Base-by-base conservation (phyloP, 1,140 invertebrate species). In the Manduca sexta region DNA sequence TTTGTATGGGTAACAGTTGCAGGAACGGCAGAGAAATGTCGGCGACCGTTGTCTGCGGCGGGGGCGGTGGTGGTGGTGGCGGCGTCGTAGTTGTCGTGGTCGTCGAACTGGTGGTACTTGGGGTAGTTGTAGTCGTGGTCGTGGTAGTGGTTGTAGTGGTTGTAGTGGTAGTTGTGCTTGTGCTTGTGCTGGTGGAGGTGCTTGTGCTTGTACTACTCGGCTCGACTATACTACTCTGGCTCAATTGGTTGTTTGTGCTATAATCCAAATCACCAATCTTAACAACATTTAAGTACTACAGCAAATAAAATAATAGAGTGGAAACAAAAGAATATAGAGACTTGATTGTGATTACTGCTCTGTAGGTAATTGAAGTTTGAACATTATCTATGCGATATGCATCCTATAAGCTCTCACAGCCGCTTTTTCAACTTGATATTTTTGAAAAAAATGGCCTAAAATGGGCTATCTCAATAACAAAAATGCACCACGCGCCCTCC, bases 41-140 rank as follows among this genome's bases (percentile, higher is more conserved):
- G 12, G 86, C 74, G 18, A 75, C 83, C 13, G 72, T 71, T 4
- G 74, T 71, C 4, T 71, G 58, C 37, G 56, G 53, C 16, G 86
- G 78, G 7, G 78, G 70, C 5, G 81, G 73, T 6, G 72, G 74
- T 0, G 72, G 70, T 18, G 78, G 83, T 8, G 69, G 72, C 35
- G 77, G 74, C 13, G 56, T 74, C 2, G 64, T 69, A 11, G 74
- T 74, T 3, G 67, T 74, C 1, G 77, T 75, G 0, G 75, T 76
- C 0, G 78, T 74, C 14, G 76, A 74, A 21, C 63, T 84, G 53
- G 86, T 88, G 48, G 88, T 87, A 61, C 82, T 88, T 16, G 87
- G 78, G 37, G 84, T 87, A 64, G 85, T 78, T 41, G 74, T 82
- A 13, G 79, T 84, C 4, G 74, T 80, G 8, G 77, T 81, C n/a